Evolutionary conservation across 2,113 vertebrate genomes (phyloP).

Genomic region (Perca schrenkii): DNA sequence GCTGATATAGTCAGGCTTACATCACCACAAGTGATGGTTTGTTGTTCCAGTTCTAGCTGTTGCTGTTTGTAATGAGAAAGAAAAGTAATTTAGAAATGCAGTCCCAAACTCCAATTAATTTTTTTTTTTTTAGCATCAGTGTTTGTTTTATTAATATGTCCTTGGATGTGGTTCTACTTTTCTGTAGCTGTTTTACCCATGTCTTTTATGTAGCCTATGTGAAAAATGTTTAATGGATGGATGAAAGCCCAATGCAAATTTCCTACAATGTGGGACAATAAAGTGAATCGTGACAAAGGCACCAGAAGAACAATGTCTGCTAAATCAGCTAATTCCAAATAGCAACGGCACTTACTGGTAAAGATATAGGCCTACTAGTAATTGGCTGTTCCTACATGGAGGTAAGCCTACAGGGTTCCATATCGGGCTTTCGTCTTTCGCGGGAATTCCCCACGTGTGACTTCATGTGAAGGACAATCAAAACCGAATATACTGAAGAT

Average conservation of each 20-base stretch:
- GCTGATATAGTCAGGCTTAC: background rate
- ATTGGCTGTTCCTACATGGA: too few species aligned
- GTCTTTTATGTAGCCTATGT: too few species aligned
- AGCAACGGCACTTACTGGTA: background rate
- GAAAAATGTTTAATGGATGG: too few species aligned
- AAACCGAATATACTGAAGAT: background rate
- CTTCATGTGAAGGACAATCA: background rate
- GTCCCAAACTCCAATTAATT: background rate
- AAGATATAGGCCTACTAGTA: too few species aligned
- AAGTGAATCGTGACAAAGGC: too few species aligned
- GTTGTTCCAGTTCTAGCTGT: background rate
- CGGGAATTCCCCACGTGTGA: conserved; percentile 62
- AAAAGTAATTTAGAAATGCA: background rate
- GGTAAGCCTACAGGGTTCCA: background rate
- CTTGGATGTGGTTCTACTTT: too few species aligned
- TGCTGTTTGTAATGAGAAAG: background rate
- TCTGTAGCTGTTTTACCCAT: too few species aligned
- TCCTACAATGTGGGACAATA: too few species aligned
- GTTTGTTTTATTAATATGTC: too few species aligned
- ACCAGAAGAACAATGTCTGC: background rate
- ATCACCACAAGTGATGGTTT: background rate
- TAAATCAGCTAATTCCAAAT: background rate
- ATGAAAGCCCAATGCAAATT: too few species aligned
- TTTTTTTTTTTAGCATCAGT: too few species aligned
- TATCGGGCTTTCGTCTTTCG: background rate